phyloP scores from a whole-genome alignment of 1,140 invertebrate genomes.

The Cydia amplana region DNA sequence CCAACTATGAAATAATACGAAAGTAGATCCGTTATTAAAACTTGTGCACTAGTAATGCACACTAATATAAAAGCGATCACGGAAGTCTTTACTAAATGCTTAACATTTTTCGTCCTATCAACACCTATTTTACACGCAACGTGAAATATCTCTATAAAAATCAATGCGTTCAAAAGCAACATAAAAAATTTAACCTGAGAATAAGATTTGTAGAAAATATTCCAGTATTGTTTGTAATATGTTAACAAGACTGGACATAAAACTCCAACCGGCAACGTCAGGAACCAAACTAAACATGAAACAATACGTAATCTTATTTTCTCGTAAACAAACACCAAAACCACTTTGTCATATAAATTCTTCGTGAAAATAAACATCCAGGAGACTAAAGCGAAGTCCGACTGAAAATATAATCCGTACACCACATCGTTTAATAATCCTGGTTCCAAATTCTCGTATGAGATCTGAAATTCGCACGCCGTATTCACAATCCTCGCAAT shows the following conservation, averaged over 20 bases:
- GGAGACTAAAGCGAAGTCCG: constrained; percentile 46
- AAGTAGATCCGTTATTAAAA: constrained; percentile 51
- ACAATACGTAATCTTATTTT: constrained; percentile 38
- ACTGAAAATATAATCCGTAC: constrained; percentile 45
- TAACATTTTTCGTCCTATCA: constrained; percentile 39
- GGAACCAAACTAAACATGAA: constrained; percentile 41
- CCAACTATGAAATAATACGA: constrained; percentile 44
- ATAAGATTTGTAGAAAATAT: constrained; percentile 44
- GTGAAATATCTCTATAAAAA: constrained; percentile 49
- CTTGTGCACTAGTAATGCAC: constrained; percentile 51
- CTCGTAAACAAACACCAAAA: constrained; percentile 47
- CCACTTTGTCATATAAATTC: constrained; percentile 56
- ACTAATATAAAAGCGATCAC: constrained; percentile 51
- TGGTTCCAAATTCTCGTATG: background rate
- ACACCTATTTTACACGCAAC: constrained; percentile 41
- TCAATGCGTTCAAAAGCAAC: constrained; percentile 45
- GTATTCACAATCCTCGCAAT: constrained; percentile 49
- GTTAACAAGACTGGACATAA: constrained; percentile 43
- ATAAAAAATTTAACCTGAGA: constrained; percentile 48
- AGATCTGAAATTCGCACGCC: constrained; percentile 44
- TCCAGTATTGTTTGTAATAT: constrained; percentile 33
- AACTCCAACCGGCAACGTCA: constrained; percentile 43
- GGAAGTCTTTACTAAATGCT: constrained; percentile 48
- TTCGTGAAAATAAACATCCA: constrained; percentile 62
- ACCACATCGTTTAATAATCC: constrained; percentile 13